Evolutionary conservation across 2,797 vertebrate species (phyloP).

Genomic region (Momotus momota): DNA sequence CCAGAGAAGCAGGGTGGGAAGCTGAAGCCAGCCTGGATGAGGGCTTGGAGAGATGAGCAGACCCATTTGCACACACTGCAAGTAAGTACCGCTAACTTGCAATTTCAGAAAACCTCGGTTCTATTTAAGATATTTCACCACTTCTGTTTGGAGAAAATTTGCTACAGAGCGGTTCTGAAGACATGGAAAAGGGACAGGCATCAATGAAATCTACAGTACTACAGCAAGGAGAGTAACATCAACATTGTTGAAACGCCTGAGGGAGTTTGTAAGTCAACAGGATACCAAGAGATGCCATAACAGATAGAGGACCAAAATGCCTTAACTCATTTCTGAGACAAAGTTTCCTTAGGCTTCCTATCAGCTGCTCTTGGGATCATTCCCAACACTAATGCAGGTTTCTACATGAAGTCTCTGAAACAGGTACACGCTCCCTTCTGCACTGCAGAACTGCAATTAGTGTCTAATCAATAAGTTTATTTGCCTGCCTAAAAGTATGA

Average conservation of each 20-base stretch:
- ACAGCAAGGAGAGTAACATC: not conserved
- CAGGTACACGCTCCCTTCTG: not conserved
- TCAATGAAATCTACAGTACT: not conserved
- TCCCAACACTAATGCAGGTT: not conserved
- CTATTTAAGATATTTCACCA: not conserved
- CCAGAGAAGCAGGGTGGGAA: not conserved
- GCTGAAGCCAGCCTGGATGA: not conserved
- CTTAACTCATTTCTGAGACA: not conserved
- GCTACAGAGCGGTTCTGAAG: not conserved
- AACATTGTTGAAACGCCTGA: not conserved
- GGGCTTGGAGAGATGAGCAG: not conserved
- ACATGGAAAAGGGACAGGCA: not conserved
- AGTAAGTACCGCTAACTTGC: not conserved
- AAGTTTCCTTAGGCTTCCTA: not conserved
- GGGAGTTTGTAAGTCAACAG: not conserved
- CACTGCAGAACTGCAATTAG: conserved; percentile 47
- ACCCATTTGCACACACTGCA: not conserved
- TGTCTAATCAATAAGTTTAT: conserved; percentile 63
- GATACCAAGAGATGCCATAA: not conserved
- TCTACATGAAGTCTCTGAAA: not conserved
- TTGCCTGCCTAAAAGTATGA: conserved; percentile 45
- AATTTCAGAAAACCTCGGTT: not conserved
- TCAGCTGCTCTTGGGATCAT: not conserved
- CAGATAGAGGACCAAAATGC: not conserved
- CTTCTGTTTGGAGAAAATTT: not conserved